phyloP scores from a whole-genome alignment of 2,888 invertebrate genomes.

The Zhengitettix transpicula region DNA sequence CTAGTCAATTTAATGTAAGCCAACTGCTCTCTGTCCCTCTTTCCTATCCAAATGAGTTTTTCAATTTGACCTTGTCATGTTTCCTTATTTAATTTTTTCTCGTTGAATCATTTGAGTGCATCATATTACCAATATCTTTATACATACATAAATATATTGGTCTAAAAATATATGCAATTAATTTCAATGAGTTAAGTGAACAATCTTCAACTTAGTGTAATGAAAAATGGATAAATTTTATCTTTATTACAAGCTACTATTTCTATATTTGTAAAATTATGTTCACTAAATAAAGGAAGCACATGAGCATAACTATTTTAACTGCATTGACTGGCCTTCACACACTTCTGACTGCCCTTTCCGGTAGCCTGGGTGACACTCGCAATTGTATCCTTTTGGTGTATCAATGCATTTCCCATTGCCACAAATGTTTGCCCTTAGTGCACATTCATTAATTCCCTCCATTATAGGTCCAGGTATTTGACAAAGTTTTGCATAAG shows the following conservation, averaged over 20 bases:
- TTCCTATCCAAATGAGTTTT: no score
- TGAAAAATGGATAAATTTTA: not conserved
- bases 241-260: not conserved
- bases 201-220: no score
- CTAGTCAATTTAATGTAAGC: no score
- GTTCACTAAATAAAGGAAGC: not conserved
- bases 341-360: conserved; percentile 31
- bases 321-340: conserved; percentile 26
- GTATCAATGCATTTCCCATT: conserved; percentile 52
- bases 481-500: conserved; percentile 40
- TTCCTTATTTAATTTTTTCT: no score
- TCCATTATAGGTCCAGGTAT: conserved; percentile 20
- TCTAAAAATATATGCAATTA: no score
- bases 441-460: conserved; percentile 55
- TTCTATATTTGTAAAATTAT: not conserved
- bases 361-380: conserved; percentile 54
- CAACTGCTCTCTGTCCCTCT: no score
- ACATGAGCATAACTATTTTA: not conserved
- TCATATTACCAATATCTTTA: no score
- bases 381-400: conserved; percentile 58
- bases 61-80: no score
- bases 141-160: no score
- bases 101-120: no score
- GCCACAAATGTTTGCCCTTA: conserved; percentile 57
- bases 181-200: no score